Evolutionary conservation across 2,113 vertebrate genomes (phyloP), one percentile per base, ranked within the genome.

Genomic region (Ranitomeya imitator): DNA sequence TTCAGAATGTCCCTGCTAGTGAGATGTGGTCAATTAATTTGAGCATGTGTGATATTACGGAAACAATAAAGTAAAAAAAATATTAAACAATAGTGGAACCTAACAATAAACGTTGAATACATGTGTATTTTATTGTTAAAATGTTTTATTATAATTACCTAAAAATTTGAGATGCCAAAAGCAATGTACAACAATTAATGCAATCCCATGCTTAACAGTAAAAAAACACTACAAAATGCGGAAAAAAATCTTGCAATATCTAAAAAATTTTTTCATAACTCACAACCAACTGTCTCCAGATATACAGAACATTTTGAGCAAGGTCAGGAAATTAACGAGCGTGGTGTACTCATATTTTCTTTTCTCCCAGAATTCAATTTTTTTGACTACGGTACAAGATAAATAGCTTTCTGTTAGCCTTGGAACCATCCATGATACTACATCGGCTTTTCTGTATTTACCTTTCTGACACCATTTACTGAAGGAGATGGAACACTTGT

Each of bases 361-460:
- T 79, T 86, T 77, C 71, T 76, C 71, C 52, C 91, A 92, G 91
- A 93, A 92, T 90, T 90, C 91, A 89, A 73, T 88, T 37, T 60
- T 45, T 85, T 90, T 89, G 61, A 52, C 0, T 87, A 86, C 69
- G 10, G 78, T 13, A 11, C 86, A 89, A 89, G 7, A 86, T 51
- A 91, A 92, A 93, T 87, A 93, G 89, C 59, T 77, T 0, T 0
- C 85, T 89, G 86, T 92, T 92, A 91, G 90, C 90, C 86, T 93
- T 92, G 92, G 89, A 92, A 85, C 87, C 60, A 79, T 45, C 0
- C 2, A 15, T 85, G 89, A 74, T 89, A 78, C 91, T 87, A 89
- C 90, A 45, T 91, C 91, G 92, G 90, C 79, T 74, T 80, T 73
- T 51, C 67, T 71, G 55, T 88, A 52, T 88, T 82, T 88, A 82